phyloP scores from a whole-genome alignment of 2,888 invertebrate genomes.

The Steinernema hermaphroditum region DNA sequence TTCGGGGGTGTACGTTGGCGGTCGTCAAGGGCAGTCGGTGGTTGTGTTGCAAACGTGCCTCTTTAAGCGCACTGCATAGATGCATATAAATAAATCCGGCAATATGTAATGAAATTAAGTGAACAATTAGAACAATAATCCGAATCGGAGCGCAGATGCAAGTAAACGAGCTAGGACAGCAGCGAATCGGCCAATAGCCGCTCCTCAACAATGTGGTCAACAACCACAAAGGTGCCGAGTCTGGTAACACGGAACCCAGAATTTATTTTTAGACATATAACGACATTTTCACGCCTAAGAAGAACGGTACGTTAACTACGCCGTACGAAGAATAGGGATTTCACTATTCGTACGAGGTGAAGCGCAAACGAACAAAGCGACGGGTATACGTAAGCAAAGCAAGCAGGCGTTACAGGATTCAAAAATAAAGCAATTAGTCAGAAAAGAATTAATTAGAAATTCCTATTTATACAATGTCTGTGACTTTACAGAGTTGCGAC shows the following conservation, averaged over 20 bases:
- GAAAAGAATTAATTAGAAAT: slow-evolving; percentile 29
- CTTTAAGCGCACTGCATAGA: slow-evolving; percentile 12
- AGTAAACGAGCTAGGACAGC: not conserved
- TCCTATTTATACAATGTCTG: slow-evolving; percentile 20
- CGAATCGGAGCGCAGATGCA: not conserved
- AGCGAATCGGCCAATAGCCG: not conserved
- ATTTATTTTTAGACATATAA: not conserved
- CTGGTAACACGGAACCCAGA: not conserved
- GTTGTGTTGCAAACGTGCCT: slow-evolving; percentile 15
- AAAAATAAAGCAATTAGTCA: slow-evolving; percentile 25
- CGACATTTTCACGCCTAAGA: not conserved
- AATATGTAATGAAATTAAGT: not conserved
- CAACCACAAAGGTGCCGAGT: not conserved
- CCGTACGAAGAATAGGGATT: not conserved
- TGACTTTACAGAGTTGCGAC: not conserved
- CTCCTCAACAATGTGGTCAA: not conserved
- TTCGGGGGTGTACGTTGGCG: not conserved
- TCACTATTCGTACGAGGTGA: not conserved
- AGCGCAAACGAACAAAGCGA: slow-evolving; percentile 24
- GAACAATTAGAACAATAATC: not conserved
- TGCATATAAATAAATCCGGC: slow-evolving; percentile 18
- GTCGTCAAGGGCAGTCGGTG: not conserved
- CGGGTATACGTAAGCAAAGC: slow-evolving; percentile 28
- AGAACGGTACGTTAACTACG: not conserved
- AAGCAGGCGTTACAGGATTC: slow-evolving; percentile 7